Evolutionary conservation across 2,888 invertebrate species (phyloP).

Genomic region (Abrostola triplasia): DNA sequence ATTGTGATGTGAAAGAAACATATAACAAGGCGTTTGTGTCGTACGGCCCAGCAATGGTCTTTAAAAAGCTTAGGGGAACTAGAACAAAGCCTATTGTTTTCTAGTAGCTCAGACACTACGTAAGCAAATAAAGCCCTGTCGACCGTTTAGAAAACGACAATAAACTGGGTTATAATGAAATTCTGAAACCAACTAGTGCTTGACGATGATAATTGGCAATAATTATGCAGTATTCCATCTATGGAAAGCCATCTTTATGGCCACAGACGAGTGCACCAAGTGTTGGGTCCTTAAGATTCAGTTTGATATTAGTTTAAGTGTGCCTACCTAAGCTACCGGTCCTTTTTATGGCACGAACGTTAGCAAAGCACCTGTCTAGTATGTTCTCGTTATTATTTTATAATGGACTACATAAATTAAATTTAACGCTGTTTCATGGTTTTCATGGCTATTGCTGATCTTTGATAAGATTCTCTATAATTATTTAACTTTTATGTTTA

Average conservation of each 20-base stretch:
- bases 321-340: constrained; percentile 27
- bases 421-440: constrained; percentile 1
- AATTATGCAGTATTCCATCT: constrained; percentile 69
- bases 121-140: constrained; percentile 41
- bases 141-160: constrained; percentile 41
- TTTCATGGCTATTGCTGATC: constrained; percentile 14
- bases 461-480: constrained; percentile 24
- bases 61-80: constrained; percentile 12
- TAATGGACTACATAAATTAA: constrained; percentile 10
- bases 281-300: constrained; percentile 33
- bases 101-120: constrained; percentile 30
- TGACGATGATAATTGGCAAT: constrained; percentile 69
- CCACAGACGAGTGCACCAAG: constrained; percentile 35
- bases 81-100: constrained; percentile 11
- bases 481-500: neutral
- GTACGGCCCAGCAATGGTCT: neutral
- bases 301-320: constrained; percentile 28
- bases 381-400: constrained; percentile 28
- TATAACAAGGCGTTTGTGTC: too few species aligned
- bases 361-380: constrained; percentile 33
- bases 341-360: constrained; percentile 22
- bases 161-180: constrained; percentile 61
- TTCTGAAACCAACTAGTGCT: constrained; percentile 65
- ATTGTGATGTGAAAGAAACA: too few species aligned
- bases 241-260: constrained; percentile 68